phyloP scores from a whole-genome alignment of 1,140 invertebrate genomes.

The Globodera rostochiensis region DNA sequence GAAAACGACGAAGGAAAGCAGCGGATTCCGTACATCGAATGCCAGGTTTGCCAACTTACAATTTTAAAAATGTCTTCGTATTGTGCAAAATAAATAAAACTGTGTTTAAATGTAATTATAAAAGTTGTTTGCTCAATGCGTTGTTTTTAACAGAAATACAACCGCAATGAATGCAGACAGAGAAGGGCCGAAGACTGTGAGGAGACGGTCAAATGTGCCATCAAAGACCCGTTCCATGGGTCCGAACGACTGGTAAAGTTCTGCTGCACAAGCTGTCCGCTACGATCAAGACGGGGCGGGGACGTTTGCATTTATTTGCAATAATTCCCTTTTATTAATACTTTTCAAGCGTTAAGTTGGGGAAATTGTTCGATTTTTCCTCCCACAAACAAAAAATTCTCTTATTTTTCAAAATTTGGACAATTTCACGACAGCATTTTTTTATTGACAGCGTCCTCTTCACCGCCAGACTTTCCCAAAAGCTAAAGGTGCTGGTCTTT shows the following conservation, averaged over 20 bases:
- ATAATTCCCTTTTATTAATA: neutral
- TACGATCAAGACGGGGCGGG: neutral
- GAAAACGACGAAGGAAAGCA: neutral
- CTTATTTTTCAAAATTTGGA: no score
- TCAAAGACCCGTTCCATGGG: neutral
- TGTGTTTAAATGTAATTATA: neutral
- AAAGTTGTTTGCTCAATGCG: neutral
- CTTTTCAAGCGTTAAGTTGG: neutral
- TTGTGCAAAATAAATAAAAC: neutral
- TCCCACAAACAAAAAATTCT: no score
- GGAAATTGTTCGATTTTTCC: no score
- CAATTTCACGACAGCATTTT: no score
- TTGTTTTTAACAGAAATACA: constrained; percentile 17
- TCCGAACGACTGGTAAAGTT: neutral
- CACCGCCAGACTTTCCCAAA: no score
- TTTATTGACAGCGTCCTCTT: neutral
- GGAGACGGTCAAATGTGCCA: constrained; percentile 14
- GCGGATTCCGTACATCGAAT: constrained; percentile 17
- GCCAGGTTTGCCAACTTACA: constrained; percentile 4
- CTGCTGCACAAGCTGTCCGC: neutral
- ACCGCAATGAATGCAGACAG: neutral
- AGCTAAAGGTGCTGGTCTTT: no score
- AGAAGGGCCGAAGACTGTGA: neutral
- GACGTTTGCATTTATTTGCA: constrained; percentile 15
- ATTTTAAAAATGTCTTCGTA: neutral